Evolutionary conservation across 2,797 vertebrate genomes (phyloP).

Genomic region (Lophotriccus pileatus): DNA sequence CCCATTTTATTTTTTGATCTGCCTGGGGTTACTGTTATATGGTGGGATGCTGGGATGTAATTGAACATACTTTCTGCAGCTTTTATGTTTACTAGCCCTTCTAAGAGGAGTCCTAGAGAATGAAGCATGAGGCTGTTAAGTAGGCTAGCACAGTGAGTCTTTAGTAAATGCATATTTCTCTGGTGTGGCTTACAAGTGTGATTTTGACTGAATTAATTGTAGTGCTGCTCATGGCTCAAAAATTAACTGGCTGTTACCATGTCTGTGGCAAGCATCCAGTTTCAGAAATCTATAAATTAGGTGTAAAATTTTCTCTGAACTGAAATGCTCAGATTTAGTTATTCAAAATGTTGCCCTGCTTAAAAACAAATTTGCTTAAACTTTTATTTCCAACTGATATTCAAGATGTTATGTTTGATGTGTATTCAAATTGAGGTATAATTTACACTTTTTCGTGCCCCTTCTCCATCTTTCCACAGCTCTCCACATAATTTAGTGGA

Average conservation of each 20-base stretch:
- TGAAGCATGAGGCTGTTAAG: background rate
- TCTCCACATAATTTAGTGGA: background rate
- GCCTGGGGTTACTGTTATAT: background rate
- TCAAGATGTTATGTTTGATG: background rate
- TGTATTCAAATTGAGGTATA: background rate
- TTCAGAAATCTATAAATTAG: conserved; percentile 25
- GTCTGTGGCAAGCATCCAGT: background rate
- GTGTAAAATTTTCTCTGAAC: conserved; percentile 27
- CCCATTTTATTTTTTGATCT: background rate
- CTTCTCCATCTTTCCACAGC: background rate
- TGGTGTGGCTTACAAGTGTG: background rate
- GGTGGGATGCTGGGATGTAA: background rate
- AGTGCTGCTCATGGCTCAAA: background rate
- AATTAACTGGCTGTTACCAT: background rate
- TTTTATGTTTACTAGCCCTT: background rate
- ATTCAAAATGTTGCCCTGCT: background rate
- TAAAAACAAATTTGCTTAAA: background rate
- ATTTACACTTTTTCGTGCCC: background rate
- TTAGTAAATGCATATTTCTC: conserved; percentile 20
- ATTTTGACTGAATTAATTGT: conserved; percentile 53
- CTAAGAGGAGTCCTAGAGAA: background rate
- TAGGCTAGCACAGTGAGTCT: background rate
- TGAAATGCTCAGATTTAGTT: background rate
- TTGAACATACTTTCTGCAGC: background rate
- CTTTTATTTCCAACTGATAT: background rate